Conservation (phyloP, 2,797 vertebrate species). For the Cossypha polioptera region DNA sequence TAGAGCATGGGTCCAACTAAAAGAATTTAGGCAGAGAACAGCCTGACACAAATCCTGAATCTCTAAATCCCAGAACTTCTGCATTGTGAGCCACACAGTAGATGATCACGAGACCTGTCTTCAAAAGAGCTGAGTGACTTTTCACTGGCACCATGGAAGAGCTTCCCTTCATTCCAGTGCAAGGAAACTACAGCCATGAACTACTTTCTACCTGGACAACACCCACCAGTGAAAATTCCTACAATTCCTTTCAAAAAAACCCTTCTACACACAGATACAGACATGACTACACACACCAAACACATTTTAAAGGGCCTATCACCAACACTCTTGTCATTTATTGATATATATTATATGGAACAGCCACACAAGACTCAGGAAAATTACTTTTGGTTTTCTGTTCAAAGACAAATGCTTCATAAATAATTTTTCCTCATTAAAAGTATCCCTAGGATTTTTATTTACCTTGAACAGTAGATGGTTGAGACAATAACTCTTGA, state of each 20-base stretch:
- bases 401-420: background rate
- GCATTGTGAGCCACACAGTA: background rate
- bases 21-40: background rate
- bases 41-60: background rate
- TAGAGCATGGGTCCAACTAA: background rate
- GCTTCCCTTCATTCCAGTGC: background rate
- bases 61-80: background rate
- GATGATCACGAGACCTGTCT: accelerated
- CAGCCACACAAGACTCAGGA: background rate
- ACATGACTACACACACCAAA: background rate
- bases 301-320: background rate
- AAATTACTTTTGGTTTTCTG: background rate
- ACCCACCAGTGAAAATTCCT: background rate
- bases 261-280: background rate
- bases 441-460: background rate
- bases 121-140: background rate
- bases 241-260: background rate
- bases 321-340: background rate
- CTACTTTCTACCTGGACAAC: background rate
- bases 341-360: background rate
- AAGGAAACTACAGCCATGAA: background rate
- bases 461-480: background rate
- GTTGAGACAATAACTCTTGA: background rate
- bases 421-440: background rate
- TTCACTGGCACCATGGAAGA: background rate